Conservation (phyloP, 2,888 invertebrate genomes). For the Exephanes ischioxanthus region DNA sequence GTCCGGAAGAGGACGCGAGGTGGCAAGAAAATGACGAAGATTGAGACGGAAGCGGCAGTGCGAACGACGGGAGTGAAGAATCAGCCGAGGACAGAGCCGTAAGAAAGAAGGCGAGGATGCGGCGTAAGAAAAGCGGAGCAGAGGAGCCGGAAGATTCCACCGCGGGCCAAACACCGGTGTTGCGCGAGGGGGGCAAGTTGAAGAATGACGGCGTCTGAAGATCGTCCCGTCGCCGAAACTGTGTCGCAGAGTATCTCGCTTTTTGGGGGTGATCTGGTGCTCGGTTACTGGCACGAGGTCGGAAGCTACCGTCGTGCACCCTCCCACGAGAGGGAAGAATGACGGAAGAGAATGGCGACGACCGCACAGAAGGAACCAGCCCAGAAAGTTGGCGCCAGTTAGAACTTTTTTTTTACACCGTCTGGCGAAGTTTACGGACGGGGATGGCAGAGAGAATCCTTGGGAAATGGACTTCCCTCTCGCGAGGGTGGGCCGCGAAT, state of each 20-base stretch:
- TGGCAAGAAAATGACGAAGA: conserved; percentile 13
- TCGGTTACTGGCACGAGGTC: conserved; percentile 47
- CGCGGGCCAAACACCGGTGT: background rate
- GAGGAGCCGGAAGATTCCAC: conserved; percentile 13
- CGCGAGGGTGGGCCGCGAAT: conserved; percentile 34
- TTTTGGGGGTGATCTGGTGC: background rate
- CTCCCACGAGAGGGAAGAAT: conserved; percentile 21
- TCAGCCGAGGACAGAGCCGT: background rate
- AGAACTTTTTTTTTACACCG: conserved; percentile 24
- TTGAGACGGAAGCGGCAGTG: conserved; percentile 3
- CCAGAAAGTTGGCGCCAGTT: conserved; percentile 64
- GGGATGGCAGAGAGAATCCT: conserved; percentile 23
- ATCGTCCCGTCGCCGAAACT: conserved; percentile 19
- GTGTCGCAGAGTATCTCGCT: background rate
- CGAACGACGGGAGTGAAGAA: background rate
- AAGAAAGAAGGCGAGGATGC: background rate
- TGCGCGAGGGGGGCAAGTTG: conserved; percentile 25
- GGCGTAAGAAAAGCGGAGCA: background rate
- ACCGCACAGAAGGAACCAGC: conserved; percentile 25
- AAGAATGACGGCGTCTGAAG: conserved; percentile 35
- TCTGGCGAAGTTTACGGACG: conserved; percentile 22
- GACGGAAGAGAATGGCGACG: conserved; percentile 13
- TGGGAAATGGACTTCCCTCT: conserved; percentile 35
- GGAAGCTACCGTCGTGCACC: conserved; percentile 28
- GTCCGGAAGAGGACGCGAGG: background rate